phyloP scores from a whole-genome alignment of 2,113 vertebrate genomes.

The Onychorhynchus coronatus region DNA sequence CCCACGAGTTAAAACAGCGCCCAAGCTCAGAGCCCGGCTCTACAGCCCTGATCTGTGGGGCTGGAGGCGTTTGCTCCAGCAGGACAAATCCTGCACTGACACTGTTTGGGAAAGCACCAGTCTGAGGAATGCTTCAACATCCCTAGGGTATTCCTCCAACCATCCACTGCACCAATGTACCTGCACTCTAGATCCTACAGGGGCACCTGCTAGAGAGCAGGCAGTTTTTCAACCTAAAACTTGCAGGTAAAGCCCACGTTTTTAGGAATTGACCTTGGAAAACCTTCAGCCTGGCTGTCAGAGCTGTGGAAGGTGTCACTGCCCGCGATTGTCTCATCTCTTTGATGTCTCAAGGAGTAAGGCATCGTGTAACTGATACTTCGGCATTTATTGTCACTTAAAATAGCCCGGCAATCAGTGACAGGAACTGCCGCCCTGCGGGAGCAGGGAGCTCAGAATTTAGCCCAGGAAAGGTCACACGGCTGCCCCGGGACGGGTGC shows the following conservation, averaged over 20 bases:
- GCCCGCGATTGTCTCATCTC: not conserved
- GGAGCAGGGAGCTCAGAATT: not conserved
- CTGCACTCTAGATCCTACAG: not conserved
- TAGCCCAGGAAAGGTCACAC: not conserved
- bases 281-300: not conserved
- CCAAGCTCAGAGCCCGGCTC: not conserved
- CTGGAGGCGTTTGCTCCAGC: not conserved
- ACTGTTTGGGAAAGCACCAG: not conserved
- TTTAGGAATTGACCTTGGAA: not conserved
- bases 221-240: not conserved
- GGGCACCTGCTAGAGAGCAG: accelerated
- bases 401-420: not conserved
- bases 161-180: not conserved
- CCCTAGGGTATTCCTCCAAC: not conserved
- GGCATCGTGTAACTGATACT: not conserved
- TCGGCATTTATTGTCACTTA: not conserved
- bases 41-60: not conserved
- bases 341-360: not conserved
- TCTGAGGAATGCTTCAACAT: not conserved
- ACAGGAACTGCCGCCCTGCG: not conserved
- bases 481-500: accelerated
- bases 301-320: not conserved
- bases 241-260: accelerated
- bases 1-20: accelerated
- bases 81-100: not conserved